Conservation (phyloP, 2,888 invertebrate genomes). For the Perithous albicinctus region DNA sequence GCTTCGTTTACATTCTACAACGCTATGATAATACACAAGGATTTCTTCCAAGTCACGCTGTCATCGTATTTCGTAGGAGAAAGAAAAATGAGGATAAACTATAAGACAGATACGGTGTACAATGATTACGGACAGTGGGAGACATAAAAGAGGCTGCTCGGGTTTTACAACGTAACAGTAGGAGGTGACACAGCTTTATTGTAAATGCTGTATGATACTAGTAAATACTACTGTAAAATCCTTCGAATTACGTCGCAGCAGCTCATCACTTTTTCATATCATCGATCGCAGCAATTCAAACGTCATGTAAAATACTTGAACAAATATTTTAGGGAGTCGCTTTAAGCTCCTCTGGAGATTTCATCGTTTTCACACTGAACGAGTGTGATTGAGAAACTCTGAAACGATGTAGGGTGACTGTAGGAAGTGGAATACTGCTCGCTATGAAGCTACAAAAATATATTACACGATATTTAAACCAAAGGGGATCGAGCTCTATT, state of each 20-base stretch:
- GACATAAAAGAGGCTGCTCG: neutral
- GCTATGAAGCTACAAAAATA: neutral
- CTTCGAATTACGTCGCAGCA: too few species aligned
- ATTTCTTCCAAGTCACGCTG: slow-evolving; percentile 26
- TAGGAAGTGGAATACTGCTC: neutral
- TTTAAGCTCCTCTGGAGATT: slow-evolving; percentile 41
- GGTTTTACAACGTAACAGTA: neutral
- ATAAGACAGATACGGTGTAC: neutral
- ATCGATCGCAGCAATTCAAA: too few species aligned
- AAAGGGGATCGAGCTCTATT: neutral
- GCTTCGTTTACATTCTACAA: slow-evolving; percentile 50
- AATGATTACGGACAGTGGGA: neutral
- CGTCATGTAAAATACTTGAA: too few species aligned
- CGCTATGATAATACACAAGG: slow-evolving; percentile 38
- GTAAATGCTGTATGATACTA: neutral
- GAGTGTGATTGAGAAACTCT: slow-evolving; percentile 23
- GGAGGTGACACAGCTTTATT: neutral
- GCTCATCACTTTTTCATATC: too few species aligned
- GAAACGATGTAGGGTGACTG: slow-evolving; percentile 25
- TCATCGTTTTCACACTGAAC: slow-evolving; percentile 46
- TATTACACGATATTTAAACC: neutral
- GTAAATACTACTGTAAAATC: neutral
- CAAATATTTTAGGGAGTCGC: too few species aligned
- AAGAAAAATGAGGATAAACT: slow-evolving; percentile 25
- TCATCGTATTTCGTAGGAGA: slow-evolving; percentile 19